Percentiles rank a stretch among this genome's conserved stretches.
Conservation (phyloP, 2,797 vertebrate species). For the Mormyrops boulengeri region DNA sequence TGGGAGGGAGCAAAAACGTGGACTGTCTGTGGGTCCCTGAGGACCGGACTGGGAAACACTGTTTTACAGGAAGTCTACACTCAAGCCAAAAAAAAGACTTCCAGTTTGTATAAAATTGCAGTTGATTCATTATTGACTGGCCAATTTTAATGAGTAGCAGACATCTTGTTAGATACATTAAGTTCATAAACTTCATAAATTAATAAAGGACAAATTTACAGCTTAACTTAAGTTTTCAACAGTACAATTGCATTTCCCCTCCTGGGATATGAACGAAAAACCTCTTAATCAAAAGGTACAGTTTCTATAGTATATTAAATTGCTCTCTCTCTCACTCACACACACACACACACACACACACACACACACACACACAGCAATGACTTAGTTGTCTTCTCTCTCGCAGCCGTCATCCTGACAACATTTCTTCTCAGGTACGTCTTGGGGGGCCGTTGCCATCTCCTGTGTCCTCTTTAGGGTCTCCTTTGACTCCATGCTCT, state of each 20-base stretch:
- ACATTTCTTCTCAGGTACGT: conserved; percentile 21
- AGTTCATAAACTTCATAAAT: not conserved
- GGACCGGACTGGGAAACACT: not conserved
- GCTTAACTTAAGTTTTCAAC: not conserved
- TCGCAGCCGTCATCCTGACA: not conserved
- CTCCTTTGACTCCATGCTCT: not conserved
- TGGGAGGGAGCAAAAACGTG: not conserved
- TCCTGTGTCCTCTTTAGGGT: conserved; percentile 28
- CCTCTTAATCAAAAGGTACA: not conserved
- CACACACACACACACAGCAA: not conserved
- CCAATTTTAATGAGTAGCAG: not conserved
- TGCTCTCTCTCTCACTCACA: not conserved
- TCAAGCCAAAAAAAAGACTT: not conserved
- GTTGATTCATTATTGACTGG: not conserved
- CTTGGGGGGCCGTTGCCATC: not conserved
- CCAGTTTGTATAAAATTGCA: not conserved
- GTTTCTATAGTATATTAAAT: not conserved
- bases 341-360: not conserved
- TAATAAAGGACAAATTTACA: not conserved
- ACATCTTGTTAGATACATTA: not conserved
- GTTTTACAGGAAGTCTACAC: not conserved
- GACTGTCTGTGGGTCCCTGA: not conserved
- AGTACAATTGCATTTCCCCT: not conserved
- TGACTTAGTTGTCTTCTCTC: not conserved
- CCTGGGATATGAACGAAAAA: not conserved